These are phyloP conservation scores for Cinara cedri DNA, from an alignment of 2,888 invertebrate species.

Conservation along the genomic window DNA sequence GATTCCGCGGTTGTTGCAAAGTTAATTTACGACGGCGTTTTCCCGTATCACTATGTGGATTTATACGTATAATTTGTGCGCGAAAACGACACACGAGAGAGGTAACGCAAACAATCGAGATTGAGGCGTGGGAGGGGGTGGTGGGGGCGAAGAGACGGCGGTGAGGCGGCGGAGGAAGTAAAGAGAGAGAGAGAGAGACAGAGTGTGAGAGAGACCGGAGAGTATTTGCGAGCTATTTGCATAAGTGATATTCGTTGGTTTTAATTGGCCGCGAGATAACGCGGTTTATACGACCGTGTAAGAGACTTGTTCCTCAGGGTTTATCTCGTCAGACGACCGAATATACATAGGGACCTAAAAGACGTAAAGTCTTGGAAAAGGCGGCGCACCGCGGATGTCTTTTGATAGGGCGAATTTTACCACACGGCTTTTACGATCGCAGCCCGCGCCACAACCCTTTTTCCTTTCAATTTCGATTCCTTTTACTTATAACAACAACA, in stretches of 20 bases:
- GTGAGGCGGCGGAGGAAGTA: too few relatives aligned
- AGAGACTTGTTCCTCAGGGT: conserved; percentile 43
- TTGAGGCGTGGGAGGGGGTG: neutral
- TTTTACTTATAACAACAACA: conserved; percentile 32
- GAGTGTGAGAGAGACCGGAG: too few relatives aligned
- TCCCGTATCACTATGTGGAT: neutral
- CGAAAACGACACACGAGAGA: conserved; percentile 34
- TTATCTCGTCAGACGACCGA: conserved; percentile 40
- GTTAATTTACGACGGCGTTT: conserved; percentile 24
- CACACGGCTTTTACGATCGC: conserved; percentile 16
- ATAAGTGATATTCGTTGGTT: conserved; percentile 52
- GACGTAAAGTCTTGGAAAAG: conserved; percentile 32
- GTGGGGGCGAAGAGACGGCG: neutral
- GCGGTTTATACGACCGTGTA: conserved; percentile 53
- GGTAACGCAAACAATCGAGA: neutral
- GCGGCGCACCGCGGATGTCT: conserved; percentile 5
- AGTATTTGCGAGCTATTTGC: conserved; percentile 32
- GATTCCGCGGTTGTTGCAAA: conserved; percentile 24
- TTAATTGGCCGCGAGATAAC: conserved; percentile 53
- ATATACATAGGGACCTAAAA: conserved; percentile 41
- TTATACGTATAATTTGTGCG: conserved; percentile 17
- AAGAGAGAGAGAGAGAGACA: neutral
- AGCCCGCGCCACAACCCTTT: conserved; percentile 26
- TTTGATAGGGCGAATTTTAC: conserved; percentile 37
- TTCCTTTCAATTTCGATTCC: conserved; percentile 28